These are phyloP conservation scores for Alfaro cultratus DNA, from an alignment of 2,797 vertebrate species.

Conservation along the genomic window DNA sequence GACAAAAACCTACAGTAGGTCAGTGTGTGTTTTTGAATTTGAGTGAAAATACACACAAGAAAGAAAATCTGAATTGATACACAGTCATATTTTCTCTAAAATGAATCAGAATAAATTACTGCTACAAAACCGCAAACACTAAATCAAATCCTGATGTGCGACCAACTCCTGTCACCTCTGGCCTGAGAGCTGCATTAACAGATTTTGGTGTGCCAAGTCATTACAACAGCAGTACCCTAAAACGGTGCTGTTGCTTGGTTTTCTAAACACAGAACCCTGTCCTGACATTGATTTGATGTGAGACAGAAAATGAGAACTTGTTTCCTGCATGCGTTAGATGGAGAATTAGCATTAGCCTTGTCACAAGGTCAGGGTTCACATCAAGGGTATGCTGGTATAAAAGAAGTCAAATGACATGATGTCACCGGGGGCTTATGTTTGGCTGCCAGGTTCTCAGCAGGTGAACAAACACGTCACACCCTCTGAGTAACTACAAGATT, in stretches of 20 bases:
- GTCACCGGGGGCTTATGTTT: constrained; percentile 30
- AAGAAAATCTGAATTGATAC: constrained; percentile 34
- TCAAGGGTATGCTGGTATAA: constrained; percentile 39
- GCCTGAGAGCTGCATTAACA: constrained; percentile 31
- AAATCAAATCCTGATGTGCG: constrained; percentile 50
- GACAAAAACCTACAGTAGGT: constrained; percentile 14
- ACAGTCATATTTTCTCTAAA: constrained; percentile 45
- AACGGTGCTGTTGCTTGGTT: constrained; percentile 45
- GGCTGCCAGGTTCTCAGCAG: constrained; percentile 55
- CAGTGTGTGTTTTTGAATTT: constrained; percentile 26
- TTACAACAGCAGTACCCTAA: constrained; percentile 31
- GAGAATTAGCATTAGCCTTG: constrained; percentile 55
- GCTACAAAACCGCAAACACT: constrained; percentile 43
- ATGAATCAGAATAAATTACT: constrained; percentile 69
- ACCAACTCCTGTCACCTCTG: constrained; percentile 45
- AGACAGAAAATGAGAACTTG: constrained; percentile 54
- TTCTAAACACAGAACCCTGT: constrained; percentile 57
- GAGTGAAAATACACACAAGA: constrained; percentile 22
- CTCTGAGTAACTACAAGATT: constrained; percentile 4
- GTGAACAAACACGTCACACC: constrained; percentile 65
- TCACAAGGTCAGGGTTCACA: constrained; percentile 61
- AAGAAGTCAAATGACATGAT: constrained; percentile 45
- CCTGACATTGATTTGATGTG: constrained; percentile 34
- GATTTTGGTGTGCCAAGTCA: constrained; percentile 40
- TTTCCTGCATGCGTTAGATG: constrained; percentile 45